phyloP scores from a whole-genome alignment of 2,888 invertebrate genomes.

The Microctonus brassicae region DNA sequence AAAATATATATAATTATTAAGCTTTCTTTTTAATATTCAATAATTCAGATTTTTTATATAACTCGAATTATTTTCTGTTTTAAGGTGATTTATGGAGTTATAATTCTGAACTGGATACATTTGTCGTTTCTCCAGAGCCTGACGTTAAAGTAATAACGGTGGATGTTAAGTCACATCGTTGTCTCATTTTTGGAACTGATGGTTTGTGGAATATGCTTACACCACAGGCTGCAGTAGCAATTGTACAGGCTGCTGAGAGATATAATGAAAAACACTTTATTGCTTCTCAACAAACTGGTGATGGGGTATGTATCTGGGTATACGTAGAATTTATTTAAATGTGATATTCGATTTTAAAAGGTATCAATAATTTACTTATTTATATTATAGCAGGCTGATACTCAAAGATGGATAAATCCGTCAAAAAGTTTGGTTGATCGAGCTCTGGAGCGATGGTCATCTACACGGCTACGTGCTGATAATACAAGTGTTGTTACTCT shows the following conservation, averaged over 20 bases:
- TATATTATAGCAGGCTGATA: constrained; percentile 55
- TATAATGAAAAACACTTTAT: constrained; percentile 79
- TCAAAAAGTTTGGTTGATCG: constrained; percentile 89
- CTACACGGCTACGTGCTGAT: constrained; percentile 90
- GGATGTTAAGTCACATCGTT: constrained; percentile 76
- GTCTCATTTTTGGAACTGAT: constrained; percentile 95
- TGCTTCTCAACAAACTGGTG: constrained; percentile 66
- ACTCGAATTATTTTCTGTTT: constrained; percentile 18
- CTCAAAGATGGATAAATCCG: constrained; percentile 86
- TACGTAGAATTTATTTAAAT: neutral
- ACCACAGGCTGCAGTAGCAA: constrained; percentile 84
- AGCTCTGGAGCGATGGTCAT: constrained; percentile 87
- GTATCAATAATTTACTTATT: neutral
- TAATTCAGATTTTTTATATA: constrained; percentile 5
- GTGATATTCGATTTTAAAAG: neutral
- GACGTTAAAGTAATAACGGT: constrained; percentile 91
- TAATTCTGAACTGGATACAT: constrained; percentile 89
- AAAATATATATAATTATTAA: constrained; percentile 11
- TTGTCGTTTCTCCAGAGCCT: constrained; percentile 97
- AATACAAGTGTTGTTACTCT: constrained; percentile 95
- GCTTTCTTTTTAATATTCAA: neutral
- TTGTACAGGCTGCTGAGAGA: constrained; percentile 85
- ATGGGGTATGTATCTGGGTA: constrained; percentile 56
- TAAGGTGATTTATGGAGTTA: constrained; percentile 97
- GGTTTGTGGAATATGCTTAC: constrained; percentile 97